Evolutionary conservation across 2,888 invertebrate species (phyloP), one percentile per base, ranked within the genome.

Genomic region (Limenitis camilla): DNA sequence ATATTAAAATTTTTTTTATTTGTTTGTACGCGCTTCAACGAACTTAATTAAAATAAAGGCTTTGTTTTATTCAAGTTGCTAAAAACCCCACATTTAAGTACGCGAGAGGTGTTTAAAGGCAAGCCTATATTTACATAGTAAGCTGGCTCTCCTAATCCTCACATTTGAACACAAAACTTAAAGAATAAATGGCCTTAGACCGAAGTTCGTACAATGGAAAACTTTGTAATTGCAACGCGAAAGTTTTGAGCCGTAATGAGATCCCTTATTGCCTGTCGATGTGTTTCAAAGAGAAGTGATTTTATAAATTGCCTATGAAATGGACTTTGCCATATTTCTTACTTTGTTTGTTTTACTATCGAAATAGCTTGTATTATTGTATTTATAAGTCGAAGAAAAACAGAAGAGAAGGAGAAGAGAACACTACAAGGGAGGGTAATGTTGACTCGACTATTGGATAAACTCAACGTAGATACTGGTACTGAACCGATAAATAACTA

Each of bases 191-290:
- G 55, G 47, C 36, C 31, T 30, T 44, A 54, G 33, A 52, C 35
- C 42, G 36, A 40, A 42, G 35, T 41, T 42, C 30, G 19, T 43
- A 61, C 60, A 63, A 60, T 60, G 47, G 51, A 49, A 62, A 63
- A 63, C 55, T 63, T 63, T 52, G 57, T 62, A 62, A 63, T 60
- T 61, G 59, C 59, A 58, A 56, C 53, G 55, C 35, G 32, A 47
- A 61, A 56, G 51, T 60, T 58, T 54, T 44, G 58, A 62, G 63
- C 63, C 61, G 65, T 69, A 70, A 70, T 68, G 65, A 64, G 66
- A 65, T 63, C 63, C 60, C 66, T 70, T 69, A 72, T 71, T 73
- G 66, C 63, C 64, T 69, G 67, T 62, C 67, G 61, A 72, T 66
- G 67, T 66, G 62, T 64, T 65, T 61, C 59, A 62, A 60, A 53